phyloP scores from a whole-genome alignment of 2,888 invertebrate genomes.

The Ecliptopera silaceata region DNA sequence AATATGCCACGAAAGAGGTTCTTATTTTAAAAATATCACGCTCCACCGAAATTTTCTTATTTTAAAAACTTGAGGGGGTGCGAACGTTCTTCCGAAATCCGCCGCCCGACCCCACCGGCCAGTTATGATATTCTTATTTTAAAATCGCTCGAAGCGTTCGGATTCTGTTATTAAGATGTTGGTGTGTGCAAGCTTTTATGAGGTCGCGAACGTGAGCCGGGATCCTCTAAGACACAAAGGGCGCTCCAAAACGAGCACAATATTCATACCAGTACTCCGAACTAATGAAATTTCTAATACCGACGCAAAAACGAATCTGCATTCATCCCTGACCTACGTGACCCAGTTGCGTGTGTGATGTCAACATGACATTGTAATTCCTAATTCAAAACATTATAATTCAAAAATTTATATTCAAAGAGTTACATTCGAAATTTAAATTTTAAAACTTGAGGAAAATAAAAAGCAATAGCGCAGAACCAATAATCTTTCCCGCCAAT shows the following conservation, averaged over 20 bases:
- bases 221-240: slow-evolving; percentile 58
- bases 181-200: slow-evolving; percentile 73
- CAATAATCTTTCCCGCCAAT: slow-evolving; percentile 82
- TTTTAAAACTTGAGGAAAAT: slow-evolving; percentile 27
- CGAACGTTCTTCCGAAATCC: slow-evolving; percentile 80
- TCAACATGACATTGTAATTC: slow-evolving; percentile 43
- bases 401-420: slow-evolving; percentile 32
- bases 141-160: slow-evolving; percentile 79
- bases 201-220: slow-evolving; percentile 53
- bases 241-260: slow-evolving; percentile 43
- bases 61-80: slow-evolving; percentile 77
- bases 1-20: slow-evolving; percentile 82
- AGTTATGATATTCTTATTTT: slow-evolving; percentile 82
- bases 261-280: slow-evolving; percentile 38
- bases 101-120: slow-evolving; percentile 67
- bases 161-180: slow-evolving; percentile 80
- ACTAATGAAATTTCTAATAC: slow-evolving; percentile 56
- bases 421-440: slow-evolving; percentile 29
- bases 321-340: slow-evolving; percentile 62
- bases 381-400: slow-evolving; percentile 40
- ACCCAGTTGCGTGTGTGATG: slow-evolving; percentile 51
- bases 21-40: slow-evolving; percentile 83
- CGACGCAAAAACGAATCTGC: slow-evolving; percentile 47
- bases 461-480: slow-evolving; percentile 51
- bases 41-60: slow-evolving; percentile 82